Evolutionary conservation across 2,113 vertebrate species (phyloP), one percentile per base, ranked within the genome.

Genomic region (Bufo gargarizans): DNA sequence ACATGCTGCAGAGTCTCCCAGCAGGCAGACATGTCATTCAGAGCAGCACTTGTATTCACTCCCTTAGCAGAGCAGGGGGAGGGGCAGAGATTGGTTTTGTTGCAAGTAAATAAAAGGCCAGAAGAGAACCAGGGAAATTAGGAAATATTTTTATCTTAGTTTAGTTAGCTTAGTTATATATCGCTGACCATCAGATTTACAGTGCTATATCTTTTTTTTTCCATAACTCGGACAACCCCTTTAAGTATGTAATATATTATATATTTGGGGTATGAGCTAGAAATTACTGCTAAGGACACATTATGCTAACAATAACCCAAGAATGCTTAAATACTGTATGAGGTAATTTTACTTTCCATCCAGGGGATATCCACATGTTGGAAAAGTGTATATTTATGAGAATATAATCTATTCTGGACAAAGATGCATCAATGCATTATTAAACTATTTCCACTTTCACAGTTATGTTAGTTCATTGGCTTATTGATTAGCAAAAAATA

Each of bases 371-470:
- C n/a, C 53, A 58, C 55, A 80, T 80, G 77, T 80, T 58, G n/a
- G 22, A 43, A 80, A 80, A 8, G 59, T 80, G 13, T 58, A 43
- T 80, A 58, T 56, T 80, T 58, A 16, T 59, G 5, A 33, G 16
- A 80, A 33, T 43, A 13, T 58, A 8, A 58, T 61, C 61, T 58
- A 8, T 43, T 61, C 61, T 61, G 33, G 22, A 81, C 22, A 81
- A 81, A 81, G 56, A 59, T 81, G 11, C 7, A 81, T 19, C 17
- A 61, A 84, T 71, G n/a, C 12, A 71, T 55, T 83, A 83, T 83
- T 69, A 83, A 82, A 69, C 49, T 69, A 53, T 83, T 69, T 69
- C 61, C 61, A 69, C 9, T 22, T 83, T 53, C 19, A 22, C 45
- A 53, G 11, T 67, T 82, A 5, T 49, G 19, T 65, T 69, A 63